Base-by-base conservation (phyloP, 1,140 invertebrate species). In the Varroa destructor region DNA sequence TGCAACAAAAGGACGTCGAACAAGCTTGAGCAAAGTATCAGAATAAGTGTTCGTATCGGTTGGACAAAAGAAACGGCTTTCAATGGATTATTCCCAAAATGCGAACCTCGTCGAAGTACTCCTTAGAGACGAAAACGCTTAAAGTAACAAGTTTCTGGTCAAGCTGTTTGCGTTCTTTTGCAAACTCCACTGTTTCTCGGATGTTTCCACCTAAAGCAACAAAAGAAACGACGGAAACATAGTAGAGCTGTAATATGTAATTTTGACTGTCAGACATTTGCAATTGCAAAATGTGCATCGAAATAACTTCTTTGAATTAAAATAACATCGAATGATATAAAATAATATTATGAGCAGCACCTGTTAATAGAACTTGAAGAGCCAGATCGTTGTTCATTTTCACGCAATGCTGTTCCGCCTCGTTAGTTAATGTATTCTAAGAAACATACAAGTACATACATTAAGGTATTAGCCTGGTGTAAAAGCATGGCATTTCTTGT, bases 361-460 rank as follows among this genome's bases (percentile, higher is more conserved):
- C 61, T 12, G 61, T 67, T 12, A 67, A 46, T 4, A 67, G 8
- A 25, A 67, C 61, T 40, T 67, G 10, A 12, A 67, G 36, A 40
- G 61, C 61, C 10, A 25, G 61, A 37, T 67, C 61, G 46, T 67
- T 46, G 40, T 67, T 46, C 61, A 67, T 67, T 40, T 67, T 67
- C 36, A 46, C 40, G 40, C 46, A 46, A 37, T 67, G 61, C 8
- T 46, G 40, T 14, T 40, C 10, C 40, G 61, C 61, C 36, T 67
- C 61, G 1, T 40, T 40, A 2, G 46, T 67, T 12, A 67, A 8
- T 40, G 61, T 67, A 36, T 67, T 40, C 61, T 67, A 58, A 58
- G 37, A 12, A 8, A 12, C 12, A 58, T 25, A 58, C 36, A 14
- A 14, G 6, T 3, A 42, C 36, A 14, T 5, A 37, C 42, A 58